Percentiles rank a stretch among this genome's conserved stretches.
Conservation (phyloP, 2,113 vertebrate genomes). For the Alouatta palliata region DNA sequence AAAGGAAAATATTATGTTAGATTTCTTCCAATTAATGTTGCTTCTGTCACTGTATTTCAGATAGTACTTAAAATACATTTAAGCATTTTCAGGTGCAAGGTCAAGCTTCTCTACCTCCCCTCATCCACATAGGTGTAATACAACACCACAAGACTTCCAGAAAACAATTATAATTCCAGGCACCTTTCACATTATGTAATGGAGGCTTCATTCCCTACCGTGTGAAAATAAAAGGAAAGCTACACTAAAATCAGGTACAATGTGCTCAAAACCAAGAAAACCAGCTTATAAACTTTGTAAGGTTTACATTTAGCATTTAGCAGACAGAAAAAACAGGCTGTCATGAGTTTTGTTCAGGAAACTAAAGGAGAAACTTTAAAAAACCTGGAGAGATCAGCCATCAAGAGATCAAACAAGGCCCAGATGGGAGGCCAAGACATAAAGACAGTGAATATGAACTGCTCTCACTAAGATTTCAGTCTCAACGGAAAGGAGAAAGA, state of each 20-base stretch:
- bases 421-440: not conserved
- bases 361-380: not conserved
- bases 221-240: not conserved
- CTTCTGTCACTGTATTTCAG: not conserved
- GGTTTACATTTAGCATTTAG: not conserved
- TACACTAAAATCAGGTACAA: not conserved
- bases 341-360: not conserved
- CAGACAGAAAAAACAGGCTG: not conserved
- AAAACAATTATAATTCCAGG: not conserved
- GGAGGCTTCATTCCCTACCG: not conserved
- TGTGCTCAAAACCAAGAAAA: constrained; percentile 7
- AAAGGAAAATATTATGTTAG: not conserved
- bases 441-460: not conserved
- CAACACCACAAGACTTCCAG: not conserved
- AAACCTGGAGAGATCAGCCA: not conserved
- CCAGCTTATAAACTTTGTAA: not conserved
- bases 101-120: not conserved
- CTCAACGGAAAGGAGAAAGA: not conserved
- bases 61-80: not conserved
- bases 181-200: not conserved
- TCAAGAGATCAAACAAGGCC: not conserved
- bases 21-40: not conserved
- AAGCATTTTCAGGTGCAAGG: constrained; percentile 29
- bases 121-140: not conserved
- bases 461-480: not conserved